A percentile compares a stretch with the other conserved stretches of the same genome.
Conservation (phyloP, 1,140 invertebrate species). For the Trachymyrmex septentrionalis region DNA sequence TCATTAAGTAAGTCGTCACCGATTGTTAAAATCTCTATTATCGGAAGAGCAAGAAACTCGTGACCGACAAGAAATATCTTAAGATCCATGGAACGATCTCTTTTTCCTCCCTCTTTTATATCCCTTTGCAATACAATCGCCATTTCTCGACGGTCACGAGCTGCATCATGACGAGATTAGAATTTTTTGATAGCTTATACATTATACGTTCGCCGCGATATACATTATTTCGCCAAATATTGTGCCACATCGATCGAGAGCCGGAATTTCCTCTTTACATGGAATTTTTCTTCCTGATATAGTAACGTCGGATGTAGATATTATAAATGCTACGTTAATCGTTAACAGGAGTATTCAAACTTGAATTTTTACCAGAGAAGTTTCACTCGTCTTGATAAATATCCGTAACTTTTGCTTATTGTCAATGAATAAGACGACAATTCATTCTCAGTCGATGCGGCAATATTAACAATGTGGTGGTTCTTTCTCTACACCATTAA, state of each 20-base stretch:
- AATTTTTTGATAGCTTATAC: constrained; percentile 62
- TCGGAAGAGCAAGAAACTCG: constrained; percentile 63
- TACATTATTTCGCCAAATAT: constrained; percentile 50
- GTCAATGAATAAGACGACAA: constrained; percentile 51
- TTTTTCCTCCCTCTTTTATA: not conserved
- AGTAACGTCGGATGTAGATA: not conserved
- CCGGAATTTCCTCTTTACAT: constrained; percentile 12
- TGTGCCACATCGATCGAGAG: constrained; percentile 53
- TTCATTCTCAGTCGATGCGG: constrained; percentile 43
- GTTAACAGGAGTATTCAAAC: not conserved
- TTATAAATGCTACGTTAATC: not conserved
- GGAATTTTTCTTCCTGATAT: constrained; percentile 8
- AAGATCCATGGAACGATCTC: not conserved
- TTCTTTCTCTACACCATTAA: not conserved
- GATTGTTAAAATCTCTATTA: constrained; percentile 67
- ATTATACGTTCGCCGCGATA: constrained; percentile 58
- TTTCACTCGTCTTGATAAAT: not conserved
- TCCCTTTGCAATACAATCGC: not conserved
- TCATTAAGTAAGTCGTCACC: constrained; percentile 63
- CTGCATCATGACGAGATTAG: constrained; percentile 64
- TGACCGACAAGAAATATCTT: not conserved
- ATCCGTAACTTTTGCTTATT: constrained; percentile 43
- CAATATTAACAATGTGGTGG: constrained; percentile 31
- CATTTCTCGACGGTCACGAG: constrained; percentile 29
- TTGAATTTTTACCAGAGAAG: constrained; percentile 18